Evolutionary conservation across 2,888 invertebrate genomes (phyloP), one percentile per base, ranked within the genome.

Genomic region (Plagiodera versicolora): DNA sequence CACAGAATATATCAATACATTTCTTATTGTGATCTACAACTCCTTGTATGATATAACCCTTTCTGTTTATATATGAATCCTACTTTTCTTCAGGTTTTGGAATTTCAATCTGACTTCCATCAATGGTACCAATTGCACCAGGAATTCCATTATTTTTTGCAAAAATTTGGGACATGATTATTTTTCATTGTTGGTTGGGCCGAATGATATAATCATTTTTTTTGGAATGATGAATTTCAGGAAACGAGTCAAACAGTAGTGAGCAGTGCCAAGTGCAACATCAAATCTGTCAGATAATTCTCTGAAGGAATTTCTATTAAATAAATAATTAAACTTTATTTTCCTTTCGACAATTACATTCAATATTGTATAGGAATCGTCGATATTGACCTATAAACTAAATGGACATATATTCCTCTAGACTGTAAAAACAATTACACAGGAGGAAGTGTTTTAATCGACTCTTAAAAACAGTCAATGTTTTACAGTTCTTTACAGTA

Each of bases 1-100:
- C 48, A 56, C 56, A 56, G 19, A 48, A 56, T 18, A 56, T 48
- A 56, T 56, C 56, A 35, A 48, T 48, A n/a, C n/a, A n/a, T 32
- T 47, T 47, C 20, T 48, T 48, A 20, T 17, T 47, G 28, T 56
- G 10, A 18, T 56, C 48, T 6, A 56, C 56, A 30, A 56, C 48
- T 56, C 48, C 56, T n/a, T 56, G 56, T 19, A 35, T 56, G n/a
- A 30, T 18, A 47, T 48, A 56, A 4, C 56, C 56, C 32, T 56
- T 56, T 19, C 55, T 46, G 19, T 55, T 55, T 6, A 55, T 47
- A 55, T 55, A 48, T 17, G 45, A 55, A 47, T 55, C 56, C 28
- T 48, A 32, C n/a, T 47, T 32, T 48, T 19, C 30, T 30, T 32
- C 47, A 11, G 56, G 56, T 48, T 56, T 56, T n/a, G 50, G 32